Evolutionary conservation across 2,113 vertebrate species (phyloP).

Genomic region (Leptosomus discolor): DNA sequence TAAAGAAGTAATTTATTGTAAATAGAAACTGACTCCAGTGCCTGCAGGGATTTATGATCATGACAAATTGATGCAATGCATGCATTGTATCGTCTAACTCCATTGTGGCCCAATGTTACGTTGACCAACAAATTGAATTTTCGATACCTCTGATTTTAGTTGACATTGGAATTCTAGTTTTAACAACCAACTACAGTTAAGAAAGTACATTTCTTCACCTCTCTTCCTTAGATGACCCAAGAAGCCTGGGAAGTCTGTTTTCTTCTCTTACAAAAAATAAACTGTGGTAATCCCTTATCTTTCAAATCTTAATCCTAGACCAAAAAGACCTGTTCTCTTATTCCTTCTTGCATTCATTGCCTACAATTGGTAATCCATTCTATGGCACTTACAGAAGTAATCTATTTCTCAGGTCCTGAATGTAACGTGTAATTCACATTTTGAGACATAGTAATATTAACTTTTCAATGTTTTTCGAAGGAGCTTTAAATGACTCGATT

Average conservation of each 20-base stretch:
- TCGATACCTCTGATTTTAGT: neutral
- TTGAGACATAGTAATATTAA: neutral
- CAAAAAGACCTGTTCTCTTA: neutral
- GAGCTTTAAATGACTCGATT: neutral
- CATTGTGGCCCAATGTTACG: neutral
- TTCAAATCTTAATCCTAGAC: neutral
- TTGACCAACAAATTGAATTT: neutral
- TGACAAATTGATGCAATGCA: neutral
- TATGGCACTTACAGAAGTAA: neutral
- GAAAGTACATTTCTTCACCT: neutral
- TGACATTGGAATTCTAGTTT: neutral
- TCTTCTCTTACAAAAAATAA: neutral
- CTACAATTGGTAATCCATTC: neutral
- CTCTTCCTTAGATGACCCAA: neutral
- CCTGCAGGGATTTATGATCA: neutral
- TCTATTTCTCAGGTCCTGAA: neutral
- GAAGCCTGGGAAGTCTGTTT: neutral
- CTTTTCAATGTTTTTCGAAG: neutral
- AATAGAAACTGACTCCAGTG: neutral
- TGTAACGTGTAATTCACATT: neutral
- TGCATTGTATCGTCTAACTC: neutral
- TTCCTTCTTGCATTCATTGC: neutral
- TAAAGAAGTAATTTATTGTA: neutral
- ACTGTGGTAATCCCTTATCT: neutral
- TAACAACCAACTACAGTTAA: neutral